A percentile compares a stretch with the other conserved stretches of the same genome.
These are phyloP conservation scores for Drosophila elegans DNA, from an alignment of 1,140 invertebrate species.

Conservation along the genomic window DNA sequence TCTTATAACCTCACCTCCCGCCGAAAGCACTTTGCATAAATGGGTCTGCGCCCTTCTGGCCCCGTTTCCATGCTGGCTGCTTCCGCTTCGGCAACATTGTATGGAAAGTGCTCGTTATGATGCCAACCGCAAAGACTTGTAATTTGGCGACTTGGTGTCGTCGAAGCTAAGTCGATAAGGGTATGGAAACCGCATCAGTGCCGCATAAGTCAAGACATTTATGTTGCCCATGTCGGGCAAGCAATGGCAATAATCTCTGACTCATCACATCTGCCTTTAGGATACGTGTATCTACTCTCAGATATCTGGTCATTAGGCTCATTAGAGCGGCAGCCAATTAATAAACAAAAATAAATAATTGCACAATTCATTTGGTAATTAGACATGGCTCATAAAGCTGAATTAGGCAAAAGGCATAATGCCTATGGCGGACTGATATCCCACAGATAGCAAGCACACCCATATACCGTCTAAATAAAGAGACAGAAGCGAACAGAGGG, in stretches of 20 bases:
- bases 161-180: conserved; percentile 17
- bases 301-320: conserved; percentile 60
- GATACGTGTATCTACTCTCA: conserved; percentile 2
- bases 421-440: conserved; percentile 57
- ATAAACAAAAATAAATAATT: conserved; percentile 84
- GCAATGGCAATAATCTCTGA: conserved; percentile 48
- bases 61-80: conserved; percentile 29
- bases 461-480: conserved; percentile 1
- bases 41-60: conserved; percentile 37
- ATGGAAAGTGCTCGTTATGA: conserved; percentile 65
- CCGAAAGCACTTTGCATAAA: conserved; percentile 62
- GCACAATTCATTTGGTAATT: conserved; percentile 84
- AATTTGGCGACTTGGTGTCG: conserved; percentile 39
- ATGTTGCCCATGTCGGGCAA: conserved; percentile 51
- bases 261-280: conserved; percentile 37
- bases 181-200: conserved; percentile 42
- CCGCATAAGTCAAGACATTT: conserved; percentile 74
- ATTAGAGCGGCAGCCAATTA: conserved; percentile 78
- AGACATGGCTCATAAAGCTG: conserved; percentile 81
- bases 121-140: conserved; percentile 62
- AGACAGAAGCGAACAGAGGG: conserved; percentile 16
- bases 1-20: neutral
- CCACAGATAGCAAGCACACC: conserved; percentile 28
- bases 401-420: conserved; percentile 71
- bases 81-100: conserved; percentile 75